Evolutionary conservation across 2,113 vertebrate genomes (phyloP).

Genomic region (Ibidorhyncha struthersii): DNA sequence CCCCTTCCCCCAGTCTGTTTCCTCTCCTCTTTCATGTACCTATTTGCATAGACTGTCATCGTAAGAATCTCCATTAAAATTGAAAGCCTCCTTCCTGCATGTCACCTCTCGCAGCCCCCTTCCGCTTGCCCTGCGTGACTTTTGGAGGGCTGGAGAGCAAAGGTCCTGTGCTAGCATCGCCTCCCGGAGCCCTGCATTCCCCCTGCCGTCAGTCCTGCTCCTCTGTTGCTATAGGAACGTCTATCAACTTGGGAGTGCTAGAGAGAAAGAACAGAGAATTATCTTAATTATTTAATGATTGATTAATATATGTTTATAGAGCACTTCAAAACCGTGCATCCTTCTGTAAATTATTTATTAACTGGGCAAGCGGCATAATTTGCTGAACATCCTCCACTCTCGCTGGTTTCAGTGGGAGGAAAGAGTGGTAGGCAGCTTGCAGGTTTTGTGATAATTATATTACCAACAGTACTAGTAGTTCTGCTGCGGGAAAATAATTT

Average conservation of each 20-base stretch:
- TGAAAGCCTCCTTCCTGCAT: conserved; percentile 67
- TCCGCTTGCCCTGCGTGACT: conserved; percentile 57
- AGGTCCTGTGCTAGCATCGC: neutral
- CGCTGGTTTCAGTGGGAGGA: neutral
- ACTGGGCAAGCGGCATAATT: neutral
- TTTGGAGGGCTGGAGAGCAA: conserved; percentile 60
- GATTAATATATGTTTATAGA: conserved; percentile 30
- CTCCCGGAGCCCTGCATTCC: neutral
- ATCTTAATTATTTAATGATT: conserved; percentile 53
- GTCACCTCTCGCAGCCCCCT: conserved; percentile 55
- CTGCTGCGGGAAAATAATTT: neutral
- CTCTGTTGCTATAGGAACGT: neutral
- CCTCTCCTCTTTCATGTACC: conserved; percentile 65
- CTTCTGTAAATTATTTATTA: conserved; percentile 34
- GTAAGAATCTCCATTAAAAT: conserved; percentile 67
- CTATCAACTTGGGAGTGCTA: conserved; percentile 19
- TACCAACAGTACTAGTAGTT: neutral
- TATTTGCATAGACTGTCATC: conserved; percentile 68
- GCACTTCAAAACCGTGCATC: neutral
- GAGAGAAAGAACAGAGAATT: conserved; percentile 47
- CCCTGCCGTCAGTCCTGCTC: neutral
- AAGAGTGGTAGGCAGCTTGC: neutral
- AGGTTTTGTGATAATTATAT: neutral
- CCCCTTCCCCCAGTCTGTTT: conserved; percentile 51
- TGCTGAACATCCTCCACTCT: neutral